Percentiles rank a stretch among this genome's conserved stretches.
phyloP scores from a whole-genome alignment of 1,140 invertebrate genomes.

The Octopus sinensis region DNA sequence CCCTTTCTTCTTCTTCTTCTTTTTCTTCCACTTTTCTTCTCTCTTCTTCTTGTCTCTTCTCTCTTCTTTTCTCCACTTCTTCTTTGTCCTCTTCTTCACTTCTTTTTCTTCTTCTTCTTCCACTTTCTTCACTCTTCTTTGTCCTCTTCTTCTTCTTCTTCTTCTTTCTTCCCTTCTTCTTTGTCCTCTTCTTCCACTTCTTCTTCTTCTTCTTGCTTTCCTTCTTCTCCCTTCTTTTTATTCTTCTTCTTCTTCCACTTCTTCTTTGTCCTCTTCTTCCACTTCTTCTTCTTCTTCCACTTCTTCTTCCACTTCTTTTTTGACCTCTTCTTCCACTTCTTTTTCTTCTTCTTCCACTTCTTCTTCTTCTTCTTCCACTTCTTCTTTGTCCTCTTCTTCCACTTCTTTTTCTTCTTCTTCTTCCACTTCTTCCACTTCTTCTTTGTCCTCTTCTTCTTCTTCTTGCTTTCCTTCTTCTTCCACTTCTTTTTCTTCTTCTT shows the following conservation, averaged over 20 bases:
- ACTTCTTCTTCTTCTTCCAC: neutral
- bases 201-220: neutral
- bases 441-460: neutral
- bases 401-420: neutral
- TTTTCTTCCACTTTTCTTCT: neutral
- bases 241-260: neutral
- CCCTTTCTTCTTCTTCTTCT: too few species aligned
- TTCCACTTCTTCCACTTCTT: neutral
- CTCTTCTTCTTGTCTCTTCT: too few species aligned
- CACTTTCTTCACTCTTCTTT: neutral
- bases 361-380: neutral
- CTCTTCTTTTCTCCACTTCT: neutral
- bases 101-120: neutral
- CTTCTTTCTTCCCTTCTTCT: neutral
- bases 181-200: too few species aligned
- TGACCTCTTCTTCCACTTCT: too few species aligned
- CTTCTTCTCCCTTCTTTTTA: neutral
- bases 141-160: neutral
- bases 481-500: neutral
- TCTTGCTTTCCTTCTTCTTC: neutral
- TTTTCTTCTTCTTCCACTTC: neutral
- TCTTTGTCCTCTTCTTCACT: neutral
- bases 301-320: neutral
- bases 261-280: neutral
- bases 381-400: neutral